Evolutionary conservation across 2,888 invertebrate species (phyloP), one percentile per base, ranked within the genome.

Genomic region (Eupithecia abbreviata): DNA sequence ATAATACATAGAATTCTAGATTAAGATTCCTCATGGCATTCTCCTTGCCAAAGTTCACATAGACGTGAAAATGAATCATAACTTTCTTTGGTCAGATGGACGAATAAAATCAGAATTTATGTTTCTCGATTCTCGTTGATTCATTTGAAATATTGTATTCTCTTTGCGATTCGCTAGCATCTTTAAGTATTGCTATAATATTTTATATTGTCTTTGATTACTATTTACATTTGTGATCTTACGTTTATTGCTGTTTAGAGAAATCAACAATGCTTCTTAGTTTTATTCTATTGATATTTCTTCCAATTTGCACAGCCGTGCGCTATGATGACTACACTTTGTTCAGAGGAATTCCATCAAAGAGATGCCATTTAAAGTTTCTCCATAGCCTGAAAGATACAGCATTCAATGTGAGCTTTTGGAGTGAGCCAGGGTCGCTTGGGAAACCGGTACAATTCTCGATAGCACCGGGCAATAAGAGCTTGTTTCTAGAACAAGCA

Each of bases 381-480:
- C 62, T 62, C 30, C 62, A 18, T 4, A 18, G 18, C 0, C n/a
- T 62, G 18, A 30, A 30, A 12, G 30, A 79, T 0, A 15, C n/a
- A 18, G 30, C 72, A 0, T 88, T 85, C 70, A 84, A 88, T 49
- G 87, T 90, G 0, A 88, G 90, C 62, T 91, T 84, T 76, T 94
- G 94, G 94, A 89, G 87, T 45, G 72, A 76, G 0, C 91, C 93
- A 0, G 89, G 90, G 0, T 1, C 72, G 0, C 4, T 90, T 2
- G 75, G 87, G n/a, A 89, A 81, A 72, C 88, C 91, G 0, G 86
- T 91, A 0, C 92, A 93, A 6, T 92, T 94, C 51, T 77, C 89
- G 0, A 84, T 93, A 18, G 79, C 82, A 0, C 94, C 93, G 15
- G 81, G 82, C 0, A 79, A 87, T 2, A 87, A 84, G 30, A 12